phyloP scores from a whole-genome alignment of 2,797 vertebrate genomes.

The Apogon talboti region DNA sequence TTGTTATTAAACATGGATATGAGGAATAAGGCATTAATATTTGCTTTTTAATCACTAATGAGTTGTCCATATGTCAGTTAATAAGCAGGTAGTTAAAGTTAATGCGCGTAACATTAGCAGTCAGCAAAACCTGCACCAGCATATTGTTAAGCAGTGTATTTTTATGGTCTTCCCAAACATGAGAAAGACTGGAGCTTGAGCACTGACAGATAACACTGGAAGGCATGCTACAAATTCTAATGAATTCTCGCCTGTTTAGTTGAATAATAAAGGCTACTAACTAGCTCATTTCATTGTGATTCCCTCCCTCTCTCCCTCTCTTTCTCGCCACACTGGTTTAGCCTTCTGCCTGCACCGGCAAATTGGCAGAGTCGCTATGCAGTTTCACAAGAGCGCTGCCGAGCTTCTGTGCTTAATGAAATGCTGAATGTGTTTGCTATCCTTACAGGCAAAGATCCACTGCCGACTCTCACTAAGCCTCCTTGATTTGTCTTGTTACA shows the following conservation, averaged over 20 bases:
- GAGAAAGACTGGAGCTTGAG: constrained; percentile 38
- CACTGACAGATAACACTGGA: constrained; percentile 48
- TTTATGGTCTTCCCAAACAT: constrained; percentile 19
- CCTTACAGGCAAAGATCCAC: constrained; percentile 78
- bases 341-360: constrained; percentile 61
- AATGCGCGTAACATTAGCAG: too few species aligned
- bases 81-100: too few species aligned
- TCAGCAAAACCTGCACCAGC: background rate
- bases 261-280: constrained; percentile 69
- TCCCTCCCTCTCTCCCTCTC: constrained; percentile 30
- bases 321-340: constrained; percentile 37
- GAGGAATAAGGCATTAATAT: too few species aligned
- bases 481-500: constrained; percentile 81
- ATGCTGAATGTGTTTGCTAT: constrained; percentile 78
- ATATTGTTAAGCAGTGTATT: background rate
- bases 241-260: constrained; percentile 64
- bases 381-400: constrained; percentile 70
- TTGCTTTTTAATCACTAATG: too few species aligned
- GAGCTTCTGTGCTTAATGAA: constrained; percentile 80
- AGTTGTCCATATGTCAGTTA: too few species aligned
- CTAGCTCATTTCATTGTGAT: constrained; percentile 70
- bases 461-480: constrained; percentile 64
- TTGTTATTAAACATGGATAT: too few species aligned
- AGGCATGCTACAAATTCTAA: constrained; percentile 50
- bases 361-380: constrained; percentile 75